phyloP scores from a whole-genome alignment of 2,797 vertebrate species.

The Morelia viridis region DNA sequence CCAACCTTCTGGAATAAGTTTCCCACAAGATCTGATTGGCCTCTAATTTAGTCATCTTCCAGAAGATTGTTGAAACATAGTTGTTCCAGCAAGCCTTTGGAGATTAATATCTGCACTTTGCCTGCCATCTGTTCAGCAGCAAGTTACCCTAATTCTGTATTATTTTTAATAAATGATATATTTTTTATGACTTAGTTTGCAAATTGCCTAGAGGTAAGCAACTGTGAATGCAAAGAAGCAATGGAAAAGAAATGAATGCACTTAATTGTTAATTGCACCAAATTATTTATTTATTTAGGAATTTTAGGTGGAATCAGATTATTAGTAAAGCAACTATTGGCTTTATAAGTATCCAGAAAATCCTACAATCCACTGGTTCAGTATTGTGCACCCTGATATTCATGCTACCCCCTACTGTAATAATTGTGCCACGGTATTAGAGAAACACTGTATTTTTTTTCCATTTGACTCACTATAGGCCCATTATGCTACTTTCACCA shows the following conservation, averaged over 20 bases:
- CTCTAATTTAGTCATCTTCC: background rate
- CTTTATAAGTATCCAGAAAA: background rate
- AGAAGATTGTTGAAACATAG: background rate
- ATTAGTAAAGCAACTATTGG: background rate
- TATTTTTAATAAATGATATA: background rate
- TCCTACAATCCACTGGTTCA: background rate
- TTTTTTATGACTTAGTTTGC: background rate
- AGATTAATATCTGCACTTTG: background rate
- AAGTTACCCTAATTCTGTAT: background rate
- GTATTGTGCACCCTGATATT: background rate
- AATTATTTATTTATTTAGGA: background rate
- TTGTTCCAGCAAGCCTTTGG: background rate
- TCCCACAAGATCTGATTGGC: background rate
- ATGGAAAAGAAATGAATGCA: background rate
- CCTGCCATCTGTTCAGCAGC: background rate
- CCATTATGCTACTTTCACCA: background rate
- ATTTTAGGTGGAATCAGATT: background rate
- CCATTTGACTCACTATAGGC: background rate
- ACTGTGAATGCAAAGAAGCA: background rate
- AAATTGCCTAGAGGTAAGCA: background rate
- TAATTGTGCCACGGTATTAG: background rate
- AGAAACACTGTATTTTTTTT: background rate
- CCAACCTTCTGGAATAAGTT: background rate
- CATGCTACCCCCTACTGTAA: background rate
- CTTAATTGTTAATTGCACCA: background rate